Evolutionary conservation across 2,113 vertebrate species (phyloP).

Genomic region (Nicator chloris): DNA sequence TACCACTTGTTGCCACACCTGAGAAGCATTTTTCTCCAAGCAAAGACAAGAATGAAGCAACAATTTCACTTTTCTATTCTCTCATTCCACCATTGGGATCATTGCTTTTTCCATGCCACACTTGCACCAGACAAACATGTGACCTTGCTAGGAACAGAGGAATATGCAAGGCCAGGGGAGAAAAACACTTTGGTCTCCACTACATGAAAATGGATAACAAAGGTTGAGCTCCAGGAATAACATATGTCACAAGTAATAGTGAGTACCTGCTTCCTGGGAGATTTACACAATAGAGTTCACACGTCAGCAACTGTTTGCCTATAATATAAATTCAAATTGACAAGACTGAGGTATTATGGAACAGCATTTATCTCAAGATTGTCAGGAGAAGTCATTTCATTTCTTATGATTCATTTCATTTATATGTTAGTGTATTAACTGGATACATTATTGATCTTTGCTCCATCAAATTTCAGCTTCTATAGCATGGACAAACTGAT

Average conservation of each 20-base stretch:
- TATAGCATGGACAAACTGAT: conserved; percentile 8
- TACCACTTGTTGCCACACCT: neutral
- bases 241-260: neutral
- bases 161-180: neutral
- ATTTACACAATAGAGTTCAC: conserved; percentile 50
- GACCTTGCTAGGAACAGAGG: neutral
- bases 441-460: conserved; percentile 67
- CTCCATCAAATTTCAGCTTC: conserved; percentile 61
- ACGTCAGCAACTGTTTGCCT: conserved; percentile 18
- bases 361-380: conserved; percentile 53
- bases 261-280: neutral
- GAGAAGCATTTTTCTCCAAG: neutral
- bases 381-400: conserved; percentile 61
- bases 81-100: neutral
- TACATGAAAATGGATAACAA: neutral
- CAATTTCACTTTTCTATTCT: neutral
- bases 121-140: neutral
- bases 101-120: neutral
- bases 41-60: neutral
- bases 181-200: neutral
- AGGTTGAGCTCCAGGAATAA: neutral
- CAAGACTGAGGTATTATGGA: conserved; percentile 28
- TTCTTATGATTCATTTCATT: conserved; percentile 68
- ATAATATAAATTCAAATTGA: conserved; percentile 61
- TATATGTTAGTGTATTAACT: conserved; percentile 53